Percentiles rank a stretch among this genome's conserved stretches.
These are phyloP conservation scores for Paedocypris micromegethes DNA, from an alignment of 2,797 vertebrate genomes.

Conservation along the genomic window DNA sequence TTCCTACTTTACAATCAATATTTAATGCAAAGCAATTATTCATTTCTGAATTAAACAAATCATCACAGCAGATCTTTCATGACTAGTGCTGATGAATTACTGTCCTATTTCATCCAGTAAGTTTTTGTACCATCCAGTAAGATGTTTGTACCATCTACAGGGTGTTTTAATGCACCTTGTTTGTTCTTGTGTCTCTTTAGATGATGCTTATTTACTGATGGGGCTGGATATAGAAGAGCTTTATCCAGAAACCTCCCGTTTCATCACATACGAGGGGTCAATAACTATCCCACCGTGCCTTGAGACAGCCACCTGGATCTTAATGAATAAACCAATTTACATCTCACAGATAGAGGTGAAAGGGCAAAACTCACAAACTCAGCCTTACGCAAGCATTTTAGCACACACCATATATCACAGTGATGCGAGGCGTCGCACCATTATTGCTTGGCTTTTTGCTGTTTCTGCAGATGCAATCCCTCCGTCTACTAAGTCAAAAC, in stretches of 20 bases:
- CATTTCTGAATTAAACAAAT: too few relatives aligned
- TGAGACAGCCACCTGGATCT: conserved; percentile 94
- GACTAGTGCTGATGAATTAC: too few relatives aligned
- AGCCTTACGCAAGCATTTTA: neutral
- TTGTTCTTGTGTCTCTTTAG: conserved; percentile 55
- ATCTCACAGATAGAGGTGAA: conserved; percentile 95
- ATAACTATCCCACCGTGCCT: conserved; percentile 94
- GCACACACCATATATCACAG: neutral
- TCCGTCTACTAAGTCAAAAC: conserved; percentile 95
- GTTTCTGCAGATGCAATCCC: conserved; percentile 85
- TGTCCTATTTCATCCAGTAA: too few relatives aligned
- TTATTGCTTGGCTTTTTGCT: neutral
- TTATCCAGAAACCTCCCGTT: conserved; percentile 92
- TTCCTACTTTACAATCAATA: too few relatives aligned
- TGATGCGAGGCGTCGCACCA: neutral
- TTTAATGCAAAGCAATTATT: too few relatives aligned
- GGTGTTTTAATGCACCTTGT: too few relatives aligned
- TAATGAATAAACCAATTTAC: conserved; percentile 97
- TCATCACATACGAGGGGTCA: conserved; percentile 95
- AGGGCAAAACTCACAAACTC: neutral
- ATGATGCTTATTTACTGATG: conserved; percentile 92
- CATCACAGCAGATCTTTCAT: too few relatives aligned
- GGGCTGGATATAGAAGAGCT: conserved; percentile 90
- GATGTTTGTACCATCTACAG: too few relatives aligned
- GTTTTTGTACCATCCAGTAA: too few relatives aligned